Conservation (phyloP, 1,140 invertebrate species). For the Drosophila miranda region DNA sequence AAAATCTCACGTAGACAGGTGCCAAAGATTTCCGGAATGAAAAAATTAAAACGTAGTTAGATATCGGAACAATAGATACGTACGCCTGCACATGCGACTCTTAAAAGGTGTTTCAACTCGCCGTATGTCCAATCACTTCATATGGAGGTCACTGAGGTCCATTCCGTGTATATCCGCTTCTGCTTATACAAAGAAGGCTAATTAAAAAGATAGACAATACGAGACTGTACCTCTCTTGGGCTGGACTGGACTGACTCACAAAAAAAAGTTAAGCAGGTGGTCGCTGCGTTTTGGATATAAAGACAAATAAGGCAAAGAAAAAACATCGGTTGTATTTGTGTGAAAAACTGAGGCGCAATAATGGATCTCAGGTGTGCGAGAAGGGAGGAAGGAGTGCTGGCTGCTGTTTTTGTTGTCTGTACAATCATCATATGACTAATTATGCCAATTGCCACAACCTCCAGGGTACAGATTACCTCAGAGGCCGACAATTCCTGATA, state of each 20-base stretch:
- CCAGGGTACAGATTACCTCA: constrained; percentile 11
- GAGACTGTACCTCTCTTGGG: constrained; percentile 26
- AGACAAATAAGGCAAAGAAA: constrained; percentile 38
- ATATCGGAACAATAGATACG: constrained; percentile 20
- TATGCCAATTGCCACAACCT: constrained; percentile 27
- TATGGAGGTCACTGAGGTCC: constrained; percentile 38
- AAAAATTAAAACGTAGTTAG: constrained; percentile 30
- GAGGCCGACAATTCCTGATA: neutral
- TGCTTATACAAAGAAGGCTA: constrained; percentile 9
- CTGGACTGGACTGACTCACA: constrained; percentile 24
- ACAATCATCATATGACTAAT: constrained; percentile 46
- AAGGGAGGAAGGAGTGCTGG: neutral
- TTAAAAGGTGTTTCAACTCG: constrained; percentile 43
- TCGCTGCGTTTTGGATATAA: constrained; percentile 25
- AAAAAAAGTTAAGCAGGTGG: constrained; percentile 44
- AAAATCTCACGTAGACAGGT: constrained; percentile 15
- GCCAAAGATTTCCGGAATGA: constrained; percentile 22
- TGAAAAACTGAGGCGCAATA: constrained; percentile 63
- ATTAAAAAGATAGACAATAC: constrained; percentile 7
- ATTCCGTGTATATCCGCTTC: neutral
- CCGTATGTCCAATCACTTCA: neutral
- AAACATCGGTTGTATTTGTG: constrained; percentile 6
- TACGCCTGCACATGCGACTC: neutral
- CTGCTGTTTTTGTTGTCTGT: constrained; percentile 14
- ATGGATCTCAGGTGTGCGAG: constrained; percentile 19